These are phyloP conservation scores for Condylura cristata DNA, from an alignment of 2,113 vertebrate genomes.

Conservation along the genomic window DNA sequence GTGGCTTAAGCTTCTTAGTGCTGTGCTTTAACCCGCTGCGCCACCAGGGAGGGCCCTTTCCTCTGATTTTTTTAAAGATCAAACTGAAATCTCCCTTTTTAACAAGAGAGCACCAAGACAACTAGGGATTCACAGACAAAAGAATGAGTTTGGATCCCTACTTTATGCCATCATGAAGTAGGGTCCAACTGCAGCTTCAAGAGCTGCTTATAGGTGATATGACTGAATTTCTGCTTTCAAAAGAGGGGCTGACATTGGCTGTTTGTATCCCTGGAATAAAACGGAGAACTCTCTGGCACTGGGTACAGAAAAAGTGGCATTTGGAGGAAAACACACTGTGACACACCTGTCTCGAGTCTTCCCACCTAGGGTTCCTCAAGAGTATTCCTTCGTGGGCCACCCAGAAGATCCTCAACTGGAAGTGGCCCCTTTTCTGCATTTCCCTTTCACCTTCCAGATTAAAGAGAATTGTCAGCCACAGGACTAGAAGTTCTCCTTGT, in stretches of 20 bases:
- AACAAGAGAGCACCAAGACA: not conserved
- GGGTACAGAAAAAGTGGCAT: not conserved
- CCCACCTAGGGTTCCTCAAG: not conserved
- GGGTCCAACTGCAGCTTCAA: not conserved
- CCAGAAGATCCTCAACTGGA: not conserved
- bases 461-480: not conserved
- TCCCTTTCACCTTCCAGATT: not conserved
- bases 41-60: too few species aligned
- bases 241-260: not conserved
- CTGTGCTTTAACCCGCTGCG: too few species aligned
- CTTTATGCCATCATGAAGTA: not conserved
- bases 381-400: not conserved
- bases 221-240: not conserved
- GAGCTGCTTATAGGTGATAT: not conserved
- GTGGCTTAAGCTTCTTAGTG: too few species aligned
- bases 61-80: not conserved
- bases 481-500: not conserved
- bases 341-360: not conserved
- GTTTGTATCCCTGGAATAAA: not conserved
- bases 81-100: slow-evolving; percentile 26
- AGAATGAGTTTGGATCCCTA: not conserved
- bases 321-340: not conserved
- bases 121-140: not conserved
- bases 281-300: not conserved
- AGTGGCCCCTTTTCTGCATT: not conserved